Evolutionary conservation across 2,797 vertebrate species (phyloP).

Genomic region (Sebastes hubbsi): DNA sequence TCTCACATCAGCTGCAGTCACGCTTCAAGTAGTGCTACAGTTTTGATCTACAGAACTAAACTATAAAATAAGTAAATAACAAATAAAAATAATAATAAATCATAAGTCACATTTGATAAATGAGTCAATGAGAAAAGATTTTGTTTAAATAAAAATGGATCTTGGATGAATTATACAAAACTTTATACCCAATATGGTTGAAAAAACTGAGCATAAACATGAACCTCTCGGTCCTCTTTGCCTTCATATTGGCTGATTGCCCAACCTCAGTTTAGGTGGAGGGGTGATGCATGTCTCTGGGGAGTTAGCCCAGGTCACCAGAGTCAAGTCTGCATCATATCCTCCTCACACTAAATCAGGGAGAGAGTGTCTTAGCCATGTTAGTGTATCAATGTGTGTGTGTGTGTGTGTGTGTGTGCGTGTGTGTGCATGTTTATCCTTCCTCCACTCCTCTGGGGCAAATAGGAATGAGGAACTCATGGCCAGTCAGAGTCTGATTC

Average conservation of each 20-base stretch:
- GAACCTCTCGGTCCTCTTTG: neutral
- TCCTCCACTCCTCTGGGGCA: slow-evolving; percentile 43
- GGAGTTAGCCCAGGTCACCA: slow-evolving; percentile 32
- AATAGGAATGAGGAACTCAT: slow-evolving; percentile 63
- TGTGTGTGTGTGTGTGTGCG: too few relatives aligned
- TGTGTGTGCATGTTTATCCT: slow-evolving; percentile 7
- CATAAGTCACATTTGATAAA: neutral
- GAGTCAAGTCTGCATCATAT: slow-evolving; percentile 57
- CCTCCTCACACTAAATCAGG: slow-evolving; percentile 51
- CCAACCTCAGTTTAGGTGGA: neutral
- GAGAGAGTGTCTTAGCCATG: slow-evolving; percentile 11
- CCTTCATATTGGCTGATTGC: neutral
- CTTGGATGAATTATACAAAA: neutral
- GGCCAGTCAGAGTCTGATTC: slow-evolving; percentile 74
- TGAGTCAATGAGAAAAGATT: neutral
- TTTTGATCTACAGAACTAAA: neutral
- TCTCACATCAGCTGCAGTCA: neutral
- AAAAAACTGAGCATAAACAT: neutral
- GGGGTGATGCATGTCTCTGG: slow-evolving; percentile 40
- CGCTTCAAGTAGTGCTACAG: neutral
- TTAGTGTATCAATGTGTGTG: slow-evolving; percentile 20
- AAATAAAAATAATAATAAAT: neutral
- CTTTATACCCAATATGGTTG: neutral
- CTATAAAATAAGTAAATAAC: neutral
- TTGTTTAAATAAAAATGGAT: neutral